phyloP scores from a whole-genome alignment of 2,113 vertebrate genomes.

The Echinops telfairi region DNA sequence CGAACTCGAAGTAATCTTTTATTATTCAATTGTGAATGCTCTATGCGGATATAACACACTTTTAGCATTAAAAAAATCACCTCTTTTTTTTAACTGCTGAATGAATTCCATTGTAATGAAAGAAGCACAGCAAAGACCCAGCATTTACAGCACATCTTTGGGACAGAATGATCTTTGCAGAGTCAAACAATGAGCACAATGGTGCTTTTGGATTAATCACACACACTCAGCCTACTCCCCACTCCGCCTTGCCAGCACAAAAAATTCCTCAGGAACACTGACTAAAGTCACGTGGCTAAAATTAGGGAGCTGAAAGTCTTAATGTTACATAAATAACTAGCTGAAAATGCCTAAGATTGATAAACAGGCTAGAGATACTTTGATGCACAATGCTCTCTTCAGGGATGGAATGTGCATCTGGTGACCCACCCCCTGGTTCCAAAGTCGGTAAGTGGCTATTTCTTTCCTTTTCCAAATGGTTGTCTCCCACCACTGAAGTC shows the following conservation, averaged over 20 bases:
- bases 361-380: not conserved
- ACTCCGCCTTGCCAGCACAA: not conserved
- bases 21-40: not conserved
- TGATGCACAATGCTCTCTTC: not conserved
- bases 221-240: not conserved
- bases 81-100: not conserved
- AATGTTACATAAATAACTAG: not conserved
- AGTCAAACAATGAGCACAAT: slow-evolving; percentile 37
- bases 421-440: not conserved
- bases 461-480: not conserved
- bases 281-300: not conserved
- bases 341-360: not conserved
- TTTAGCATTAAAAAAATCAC: not conserved
- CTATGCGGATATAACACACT: not conserved
- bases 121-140: not conserved
- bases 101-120: slow-evolving; percentile 12
- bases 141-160: not conserved
- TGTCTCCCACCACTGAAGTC: not conserved
- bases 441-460: not conserved
- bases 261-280: not conserved
- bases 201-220: not conserved
- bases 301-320: not conserved
- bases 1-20: slow-evolving; percentile 4
- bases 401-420: not conserved
- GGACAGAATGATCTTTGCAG: slow-evolving; percentile 14